A percentile compares a stretch with the other conserved stretches of the same genome.
These are phyloP conservation scores for Enteromius anoplus DNA, from an alignment of 2,797 vertebrate species.

Conservation along the genomic window DNA sequence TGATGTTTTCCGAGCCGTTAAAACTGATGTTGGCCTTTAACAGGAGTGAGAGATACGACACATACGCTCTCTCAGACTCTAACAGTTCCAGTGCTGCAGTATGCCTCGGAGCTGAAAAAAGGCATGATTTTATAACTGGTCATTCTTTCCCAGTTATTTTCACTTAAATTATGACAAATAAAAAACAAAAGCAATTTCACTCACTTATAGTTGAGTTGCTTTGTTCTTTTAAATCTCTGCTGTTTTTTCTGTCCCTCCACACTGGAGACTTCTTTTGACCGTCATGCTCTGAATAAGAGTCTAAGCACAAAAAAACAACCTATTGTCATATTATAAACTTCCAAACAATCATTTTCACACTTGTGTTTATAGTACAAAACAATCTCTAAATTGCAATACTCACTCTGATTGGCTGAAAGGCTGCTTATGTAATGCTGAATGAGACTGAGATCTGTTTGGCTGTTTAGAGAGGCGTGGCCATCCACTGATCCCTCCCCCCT, in stretches of 20 bases:
- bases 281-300: slow-evolving; percentile 68
- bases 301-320: slow-evolving; percentile 57
- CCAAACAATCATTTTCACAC: not conserved
- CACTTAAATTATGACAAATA: not conserved
- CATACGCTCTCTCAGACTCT: slow-evolving; percentile 94
- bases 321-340: not conserved
- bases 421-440: slow-evolving; percentile 87
- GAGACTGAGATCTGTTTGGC: slow-evolving; percentile 85
- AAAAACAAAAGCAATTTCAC: slow-evolving; percentile 17
- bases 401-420: slow-evolving; percentile 75
- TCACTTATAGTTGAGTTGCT: slow-evolving; percentile 80
- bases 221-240: slow-evolving; percentile 81
- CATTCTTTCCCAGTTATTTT: not conserved
- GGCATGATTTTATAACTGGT: slow-evolving; percentile 1
- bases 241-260: slow-evolving; percentile 83
- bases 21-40: slow-evolving; percentile 95
- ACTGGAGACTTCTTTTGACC: slow-evolving; percentile 73
- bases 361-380: slow-evolving; percentile 3
- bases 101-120: slow-evolving; percentile 85
- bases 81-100: slow-evolving; percentile 90
- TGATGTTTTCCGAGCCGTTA: slow-evolving; percentile 87
- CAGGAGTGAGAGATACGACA: slow-evolving; percentile 90
- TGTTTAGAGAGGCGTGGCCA: slow-evolving; percentile 73
- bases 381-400: slow-evolving; percentile 50
- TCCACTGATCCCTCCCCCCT: slow-evolving; percentile 77